These are phyloP conservation scores for Bombus terrestris DNA, from an alignment of 1,140 invertebrate species.

Conservation along the genomic window DNA sequence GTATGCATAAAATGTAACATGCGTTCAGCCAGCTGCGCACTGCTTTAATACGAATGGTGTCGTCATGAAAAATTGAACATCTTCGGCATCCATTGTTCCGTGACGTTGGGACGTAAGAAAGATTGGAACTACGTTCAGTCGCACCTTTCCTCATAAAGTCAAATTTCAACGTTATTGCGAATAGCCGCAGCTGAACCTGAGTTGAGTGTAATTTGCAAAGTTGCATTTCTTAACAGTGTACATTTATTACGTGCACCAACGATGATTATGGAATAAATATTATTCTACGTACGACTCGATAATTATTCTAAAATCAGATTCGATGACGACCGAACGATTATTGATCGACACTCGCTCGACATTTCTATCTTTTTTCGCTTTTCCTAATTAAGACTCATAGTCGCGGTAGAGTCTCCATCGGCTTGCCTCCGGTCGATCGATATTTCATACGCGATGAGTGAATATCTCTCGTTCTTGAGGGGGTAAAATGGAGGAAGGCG, in stretches of 20 bases:
- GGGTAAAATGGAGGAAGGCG: too few species aligned
- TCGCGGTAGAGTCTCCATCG: background rate
- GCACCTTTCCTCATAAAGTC: background rate
- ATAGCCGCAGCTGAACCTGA: background rate
- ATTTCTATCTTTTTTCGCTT: too few species aligned
- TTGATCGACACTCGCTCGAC: too few species aligned
- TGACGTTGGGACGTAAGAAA: background rate
- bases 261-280: too few species aligned
- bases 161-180: conserved; percentile 51
- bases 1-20: conserved; percentile 2
- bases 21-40: conserved; percentile 16
- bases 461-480: conserved; percentile 20
- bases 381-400: conserved; percentile 1
- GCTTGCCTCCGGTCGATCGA: background rate
- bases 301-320: too few species aligned
- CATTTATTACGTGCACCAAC: too few species aligned
- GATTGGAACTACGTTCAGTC: conserved; percentile 37
- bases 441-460: conserved; percentile 11
- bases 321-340: background rate
- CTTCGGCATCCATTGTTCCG: conserved; percentile 64
- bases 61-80: conserved; percentile 70
- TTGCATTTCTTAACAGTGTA: background rate
- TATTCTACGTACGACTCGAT: too few species aligned
- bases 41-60: conserved; percentile 52
- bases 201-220: background rate